These are phyloP conservation scores for Pseudomyrmex concolor DNA, from an alignment of 1,140 invertebrate genomes.

Conservation along the genomic window DNA sequence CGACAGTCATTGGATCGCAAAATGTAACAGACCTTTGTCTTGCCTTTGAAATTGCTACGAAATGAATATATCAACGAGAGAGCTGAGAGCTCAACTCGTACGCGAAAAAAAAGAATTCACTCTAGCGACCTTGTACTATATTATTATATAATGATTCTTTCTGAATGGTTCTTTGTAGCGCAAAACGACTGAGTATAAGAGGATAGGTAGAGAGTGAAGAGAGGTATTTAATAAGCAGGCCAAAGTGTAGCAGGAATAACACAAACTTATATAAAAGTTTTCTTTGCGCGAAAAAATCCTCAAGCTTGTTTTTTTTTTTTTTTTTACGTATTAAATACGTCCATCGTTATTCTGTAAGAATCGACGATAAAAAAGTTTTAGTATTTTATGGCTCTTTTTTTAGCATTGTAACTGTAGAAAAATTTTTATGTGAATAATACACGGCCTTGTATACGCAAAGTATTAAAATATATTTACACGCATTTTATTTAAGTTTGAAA, in stretches of 20 bases:
- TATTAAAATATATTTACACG: not conserved
- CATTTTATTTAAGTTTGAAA: conserved; percentile 20
- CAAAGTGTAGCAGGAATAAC: conserved; percentile 3
- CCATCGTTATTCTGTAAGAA: not conserved
- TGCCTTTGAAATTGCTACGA: conserved; percentile 47
- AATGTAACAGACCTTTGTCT: conserved; percentile 39
- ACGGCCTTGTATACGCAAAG: not conserved
- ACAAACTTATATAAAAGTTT: not conserved
- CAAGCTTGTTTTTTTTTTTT: not conserved
- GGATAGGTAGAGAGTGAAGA: not conserved
- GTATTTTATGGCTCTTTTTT: conserved; percentile 20
- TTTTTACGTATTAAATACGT: conserved; percentile 23
- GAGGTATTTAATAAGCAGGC: not conserved
- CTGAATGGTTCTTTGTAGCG: conserved; percentile 20
- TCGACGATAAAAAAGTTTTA: conserved; percentile 5
- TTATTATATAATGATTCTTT: conserved; percentile 38
- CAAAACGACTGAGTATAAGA: conserved; percentile 17
- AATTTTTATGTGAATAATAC: conserved; percentile 15
- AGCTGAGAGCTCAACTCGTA: conserved; percentile 3
- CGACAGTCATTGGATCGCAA: not conserved
- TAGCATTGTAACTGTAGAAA: conserved; percentile 12
- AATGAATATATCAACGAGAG: conserved; percentile 11
- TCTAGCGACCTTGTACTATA: conserved; percentile 26
- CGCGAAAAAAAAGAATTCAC: conserved; percentile 4
- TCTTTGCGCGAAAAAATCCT: too few species aligned